Conservation (phyloP, 2,888 invertebrate species). For the Apoderus coryli region DNA sequence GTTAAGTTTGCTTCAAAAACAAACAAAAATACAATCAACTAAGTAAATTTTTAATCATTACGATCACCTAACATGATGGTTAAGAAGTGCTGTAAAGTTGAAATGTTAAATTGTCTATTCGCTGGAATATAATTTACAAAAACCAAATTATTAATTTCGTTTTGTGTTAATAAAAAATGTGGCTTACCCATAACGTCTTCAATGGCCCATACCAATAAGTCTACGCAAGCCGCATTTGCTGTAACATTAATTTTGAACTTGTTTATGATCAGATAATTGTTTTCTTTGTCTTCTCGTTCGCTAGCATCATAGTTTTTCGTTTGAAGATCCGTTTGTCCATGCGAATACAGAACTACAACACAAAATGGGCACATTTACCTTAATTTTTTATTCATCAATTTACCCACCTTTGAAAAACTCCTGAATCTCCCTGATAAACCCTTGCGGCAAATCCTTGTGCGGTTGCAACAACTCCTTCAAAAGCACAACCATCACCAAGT, state of each 20-base stretch:
- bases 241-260: slow-evolving; percentile 90
- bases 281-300: slow-evolving; percentile 68
- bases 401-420: slow-evolving; percentile 32
- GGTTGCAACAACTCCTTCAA: slow-evolving; percentile 81
- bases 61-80: slow-evolving; percentile 52
- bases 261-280: slow-evolving; percentile 67
- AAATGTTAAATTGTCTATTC: slow-evolving; percentile 55
- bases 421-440: slow-evolving; percentile 85
- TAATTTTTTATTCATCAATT: slow-evolving; percentile 27
- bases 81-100: slow-evolving; percentile 58
- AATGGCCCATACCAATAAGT: slow-evolving; percentile 94
- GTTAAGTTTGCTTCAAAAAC: too few species aligned
- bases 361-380: too few species aligned
- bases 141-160: too few species aligned
- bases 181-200: slow-evolving; percentile 85
- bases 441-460: slow-evolving; percentile 75
- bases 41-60: too few species aligned
- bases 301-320: slow-evolving; percentile 73
- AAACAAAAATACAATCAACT: too few species aligned
- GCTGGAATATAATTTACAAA: slow-evolving; percentile 44
- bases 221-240: slow-evolving; percentile 95
- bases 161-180: not conserved
- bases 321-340: slow-evolving; percentile 86
- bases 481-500: slow-evolving; percentile 83
- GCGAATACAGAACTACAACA: slow-evolving; percentile 75